A percentile compares a stretch with the other conserved stretches of the same genome.
phyloP scores from a whole-genome alignment of 1,140 invertebrate genomes.

The Drosophila bipectinata region DNA sequence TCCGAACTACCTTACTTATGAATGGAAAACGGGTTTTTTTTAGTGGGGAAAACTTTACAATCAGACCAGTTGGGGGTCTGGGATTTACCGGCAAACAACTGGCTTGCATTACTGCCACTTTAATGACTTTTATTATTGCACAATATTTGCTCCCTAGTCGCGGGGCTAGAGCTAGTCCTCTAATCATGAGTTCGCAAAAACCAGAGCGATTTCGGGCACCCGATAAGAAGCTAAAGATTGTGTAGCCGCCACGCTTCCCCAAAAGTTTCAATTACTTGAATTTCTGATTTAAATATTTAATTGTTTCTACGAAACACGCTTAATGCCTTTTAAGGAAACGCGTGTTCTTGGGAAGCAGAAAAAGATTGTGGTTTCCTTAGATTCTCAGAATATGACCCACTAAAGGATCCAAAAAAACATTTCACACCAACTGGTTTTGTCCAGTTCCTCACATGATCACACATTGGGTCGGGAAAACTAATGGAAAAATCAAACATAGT shows the following conservation, averaged over 20 bases:
- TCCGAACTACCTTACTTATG: conserved; percentile 12
- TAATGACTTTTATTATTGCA: conserved; percentile 16
- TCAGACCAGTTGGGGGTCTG: background rate
- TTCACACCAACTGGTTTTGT: conserved; percentile 14
- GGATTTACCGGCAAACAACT: conserved; percentile 13
- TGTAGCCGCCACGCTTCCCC: conserved; percentile 22
- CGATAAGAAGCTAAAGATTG: conserved; percentile 35
- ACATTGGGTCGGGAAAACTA: conserved; percentile 31
- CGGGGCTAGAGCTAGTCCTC: background rate
- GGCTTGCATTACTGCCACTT: conserved; percentile 2
- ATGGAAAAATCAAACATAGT: conserved; percentile 42
- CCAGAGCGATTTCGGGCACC: background rate
- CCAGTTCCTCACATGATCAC: conserved; percentile 40
- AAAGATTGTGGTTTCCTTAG: background rate
- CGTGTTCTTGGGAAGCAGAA: background rate
- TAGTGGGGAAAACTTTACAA: conserved; percentile 26
- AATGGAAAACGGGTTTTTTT: conserved; percentile 47
- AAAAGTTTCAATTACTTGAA: conserved; percentile 10
- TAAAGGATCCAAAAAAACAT: conserved; percentile 3
- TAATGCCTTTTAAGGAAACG: background rate
- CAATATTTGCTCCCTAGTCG: conserved; percentile 16
- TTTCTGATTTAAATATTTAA: conserved; percentile 19
- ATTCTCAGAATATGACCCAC: conserved; percentile 17
- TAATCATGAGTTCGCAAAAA: conserved; percentile 41
- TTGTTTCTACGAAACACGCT: conserved; percentile 20